Evolutionary conservation across 2,888 invertebrate genomes (phyloP), one percentile per base, ranked within the genome.

Genomic region (Plusia festucae): DNA sequence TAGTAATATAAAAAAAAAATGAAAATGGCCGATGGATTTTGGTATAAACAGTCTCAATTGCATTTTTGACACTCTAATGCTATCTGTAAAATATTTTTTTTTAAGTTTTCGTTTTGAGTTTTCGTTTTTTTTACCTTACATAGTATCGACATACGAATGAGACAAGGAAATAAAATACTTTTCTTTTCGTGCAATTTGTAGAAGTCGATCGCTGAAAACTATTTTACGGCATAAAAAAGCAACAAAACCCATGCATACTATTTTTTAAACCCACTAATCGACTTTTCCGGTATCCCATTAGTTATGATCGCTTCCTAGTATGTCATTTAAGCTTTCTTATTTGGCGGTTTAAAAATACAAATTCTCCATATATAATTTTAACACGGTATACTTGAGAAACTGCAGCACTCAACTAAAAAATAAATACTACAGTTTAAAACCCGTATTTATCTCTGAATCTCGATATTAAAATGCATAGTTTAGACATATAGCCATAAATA

Each of bases 291-390:
- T 68, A 65, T 65, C 67, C n/a, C 77, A 74, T 74, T 70, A 77
- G 77, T 68, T 69, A 67, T 53, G 56, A 68, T 67, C 64, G 51
- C 59, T 71, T 74, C 72, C 70, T 60, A 53, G 57, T 65, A 63
- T 44, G 70, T 59, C 64, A 67, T 70, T 62, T 68, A 24, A 54
- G 55, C 24, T 34, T 15, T 30, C 22, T 61, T 78, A 79, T 68
- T 68, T 74, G 78, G 66, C 68, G 53, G 60, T 76, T 77, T 68
- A 71, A 75, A 79, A 72, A 77, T 78, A 72, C 66, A 54, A 60
- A 44, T 58, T 15, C n/a, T 46, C 44, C 30, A 27, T 18, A 61
- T 40, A 8, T 60, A 6, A 11, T 18, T 24, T 49, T 30, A 24
- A n/a, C 40, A 4, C 18, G 9, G 18, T 7, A 2, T 9, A 18